phyloP scores from a whole-genome alignment of 2,888 invertebrate species.

The Pemphredon lugubris region DNA sequence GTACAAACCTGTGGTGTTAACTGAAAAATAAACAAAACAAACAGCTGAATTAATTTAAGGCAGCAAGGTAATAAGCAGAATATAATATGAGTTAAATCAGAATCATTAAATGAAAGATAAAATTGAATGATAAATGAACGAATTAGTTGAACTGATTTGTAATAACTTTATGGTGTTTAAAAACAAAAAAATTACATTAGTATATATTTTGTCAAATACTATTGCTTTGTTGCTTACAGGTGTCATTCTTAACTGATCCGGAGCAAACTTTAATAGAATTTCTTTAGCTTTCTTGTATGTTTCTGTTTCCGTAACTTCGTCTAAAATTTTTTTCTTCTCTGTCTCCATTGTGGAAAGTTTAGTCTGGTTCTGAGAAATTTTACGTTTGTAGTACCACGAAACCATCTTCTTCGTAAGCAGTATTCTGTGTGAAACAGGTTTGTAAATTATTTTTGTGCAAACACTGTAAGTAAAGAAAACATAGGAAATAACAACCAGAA shows the following conservation, averaged over 20 bases:
- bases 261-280: conserved; percentile 93
- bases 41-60: conserved; percentile 25
- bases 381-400: conserved; percentile 94
- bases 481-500: background rate
- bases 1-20: conserved; percentile 73
- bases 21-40: conserved; percentile 66
- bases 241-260: conserved; percentile 82
- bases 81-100: conserved; percentile 5
- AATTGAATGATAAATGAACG: background rate
- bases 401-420: conserved; percentile 89
- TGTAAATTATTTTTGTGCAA: conserved; percentile 31
- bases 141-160: conserved; percentile 1
- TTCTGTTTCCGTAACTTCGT: conserved; percentile 98
- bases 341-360: conserved; percentile 87
- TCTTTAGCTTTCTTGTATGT: conserved; percentile 97
- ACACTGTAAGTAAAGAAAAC: background rate
- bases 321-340: conserved; percentile 94
- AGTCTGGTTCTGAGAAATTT: conserved; percentile 89
- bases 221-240: conserved; percentile 74
- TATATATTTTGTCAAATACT: too few species aligned
- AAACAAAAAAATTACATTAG: too few species aligned
- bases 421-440: too few species aligned
- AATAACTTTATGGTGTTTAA: too few species aligned
- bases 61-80: conserved; percentile 13
- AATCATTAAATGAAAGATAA: conserved; percentile 7